These are phyloP conservation scores for Chionis minor DNA, from an alignment of 2,113 vertebrate species.

Conservation along the genomic window DNA sequence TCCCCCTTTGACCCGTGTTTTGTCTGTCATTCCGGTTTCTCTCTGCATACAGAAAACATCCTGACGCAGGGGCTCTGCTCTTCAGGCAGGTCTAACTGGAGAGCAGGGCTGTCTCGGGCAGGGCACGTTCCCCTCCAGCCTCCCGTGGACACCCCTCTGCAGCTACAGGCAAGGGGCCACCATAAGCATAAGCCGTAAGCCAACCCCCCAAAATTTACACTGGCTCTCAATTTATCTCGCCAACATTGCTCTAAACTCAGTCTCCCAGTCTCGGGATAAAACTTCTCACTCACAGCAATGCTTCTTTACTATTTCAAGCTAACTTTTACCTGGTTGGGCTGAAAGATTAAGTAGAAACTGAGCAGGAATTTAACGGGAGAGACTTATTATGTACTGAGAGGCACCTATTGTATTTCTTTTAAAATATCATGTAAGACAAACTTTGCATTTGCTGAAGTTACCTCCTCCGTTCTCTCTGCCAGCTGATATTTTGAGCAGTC, in stretches of 20 bases:
- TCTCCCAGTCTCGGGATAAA: not conserved
- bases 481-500: constrained; percentile 10
- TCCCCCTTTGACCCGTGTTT: not conserved
- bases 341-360: not conserved
- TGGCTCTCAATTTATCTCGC: not conserved
- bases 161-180: not conserved
- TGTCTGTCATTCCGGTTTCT: not conserved
- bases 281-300: not conserved
- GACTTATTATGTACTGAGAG: not conserved
- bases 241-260: not conserved
- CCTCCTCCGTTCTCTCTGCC: not conserved
- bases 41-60: not conserved
- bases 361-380: not conserved
- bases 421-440: not conserved
- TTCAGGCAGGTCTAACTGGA: not conserved
- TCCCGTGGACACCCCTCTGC: not conserved
- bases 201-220: not conserved
- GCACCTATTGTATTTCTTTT: not conserved
- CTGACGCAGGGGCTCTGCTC: not conserved
- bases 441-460: not conserved
- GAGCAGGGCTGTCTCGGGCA: not conserved
- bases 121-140: not conserved
- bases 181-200: not conserved
- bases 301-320: not conserved
- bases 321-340: not conserved